phyloP scores from a whole-genome alignment of 2,888 invertebrate species.

The Leucophenga maculata region DNA sequence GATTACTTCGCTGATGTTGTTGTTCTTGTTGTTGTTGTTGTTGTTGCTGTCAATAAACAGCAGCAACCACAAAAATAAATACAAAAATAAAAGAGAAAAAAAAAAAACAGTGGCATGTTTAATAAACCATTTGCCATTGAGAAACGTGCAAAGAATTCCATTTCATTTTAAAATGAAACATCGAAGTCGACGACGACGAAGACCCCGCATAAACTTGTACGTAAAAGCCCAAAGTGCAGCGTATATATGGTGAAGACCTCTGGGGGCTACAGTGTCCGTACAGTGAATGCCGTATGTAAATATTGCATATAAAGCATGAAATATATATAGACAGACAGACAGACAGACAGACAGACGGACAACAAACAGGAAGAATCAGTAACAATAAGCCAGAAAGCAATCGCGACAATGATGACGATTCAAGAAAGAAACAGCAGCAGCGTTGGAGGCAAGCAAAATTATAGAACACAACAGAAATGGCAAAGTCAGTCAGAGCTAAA shows the following conservation, averaged over 20 bases:
- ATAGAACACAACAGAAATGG: neutral
- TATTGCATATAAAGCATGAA: conserved; percentile 49
- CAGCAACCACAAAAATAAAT: conserved; percentile 17
- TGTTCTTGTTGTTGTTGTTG: neutral
- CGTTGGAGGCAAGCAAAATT: neutral
- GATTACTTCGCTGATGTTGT: neutral
- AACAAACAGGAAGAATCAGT: neutral
- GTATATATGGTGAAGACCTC: neutral
- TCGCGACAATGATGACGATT: neutral
- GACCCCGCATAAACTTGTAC: conserved; percentile 12
- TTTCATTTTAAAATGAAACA: conserved; percentile 42
- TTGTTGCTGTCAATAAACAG: conserved; percentile 3
- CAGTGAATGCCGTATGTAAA: conserved; percentile 40
- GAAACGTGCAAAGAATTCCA: conserved; percentile 60
- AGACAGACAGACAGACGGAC: conserved; percentile 17
- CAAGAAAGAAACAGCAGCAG: neutral
- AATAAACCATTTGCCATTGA: conserved; percentile 37
- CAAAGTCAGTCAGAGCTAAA: neutral
- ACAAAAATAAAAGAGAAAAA: neutral
- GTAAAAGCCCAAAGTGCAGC: conserved; percentile 5
- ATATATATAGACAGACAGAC: neutral
- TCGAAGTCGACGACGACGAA: conserved; percentile 20
- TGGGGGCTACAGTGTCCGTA: neutral
- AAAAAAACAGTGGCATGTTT: conserved; percentile 6
- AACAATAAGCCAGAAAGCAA: neutral